These are phyloP conservation scores for Indri indri DNA, from an alignment of 2,113 vertebrate species.

Conservation along the genomic window DNA sequence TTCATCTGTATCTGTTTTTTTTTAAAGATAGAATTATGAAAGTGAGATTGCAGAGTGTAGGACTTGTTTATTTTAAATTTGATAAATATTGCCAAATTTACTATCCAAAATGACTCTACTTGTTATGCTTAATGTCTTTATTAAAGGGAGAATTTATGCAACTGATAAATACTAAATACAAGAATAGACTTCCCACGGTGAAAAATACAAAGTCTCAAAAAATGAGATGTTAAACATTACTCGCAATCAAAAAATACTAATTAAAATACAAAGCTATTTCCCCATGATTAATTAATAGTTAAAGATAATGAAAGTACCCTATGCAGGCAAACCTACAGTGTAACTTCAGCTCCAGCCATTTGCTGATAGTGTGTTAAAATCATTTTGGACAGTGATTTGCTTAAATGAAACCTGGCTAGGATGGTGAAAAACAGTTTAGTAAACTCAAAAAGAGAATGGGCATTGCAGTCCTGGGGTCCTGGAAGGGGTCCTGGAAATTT, in stretches of 20 bases:
- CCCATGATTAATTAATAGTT: neutral
- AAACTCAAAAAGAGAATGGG: neutral
- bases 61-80: neutral
- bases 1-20: neutral
- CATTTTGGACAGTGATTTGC: neutral
- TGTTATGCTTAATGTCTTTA: neutral
- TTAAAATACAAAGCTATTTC: neutral
- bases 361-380: neutral
- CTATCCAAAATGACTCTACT: neutral
- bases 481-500: neutral
- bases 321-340: neutral
- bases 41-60: neutral
- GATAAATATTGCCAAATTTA: neutral
- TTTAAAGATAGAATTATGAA: neutral
- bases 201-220: neutral
- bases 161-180: neutral
- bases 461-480: neutral
- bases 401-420: neutral
- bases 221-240: neutral
- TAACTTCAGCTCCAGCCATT: neutral
- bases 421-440: neutral
- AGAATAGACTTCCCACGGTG: neutral
- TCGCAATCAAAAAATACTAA: neutral
- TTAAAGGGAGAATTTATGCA: neutral
- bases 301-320: neutral